A percentile compares a stretch with the other conserved stretches of the same genome.
Evolutionary conservation across 2,113 vertebrate species (phyloP).

Genomic region (Psephotus haematonotus): DNA sequence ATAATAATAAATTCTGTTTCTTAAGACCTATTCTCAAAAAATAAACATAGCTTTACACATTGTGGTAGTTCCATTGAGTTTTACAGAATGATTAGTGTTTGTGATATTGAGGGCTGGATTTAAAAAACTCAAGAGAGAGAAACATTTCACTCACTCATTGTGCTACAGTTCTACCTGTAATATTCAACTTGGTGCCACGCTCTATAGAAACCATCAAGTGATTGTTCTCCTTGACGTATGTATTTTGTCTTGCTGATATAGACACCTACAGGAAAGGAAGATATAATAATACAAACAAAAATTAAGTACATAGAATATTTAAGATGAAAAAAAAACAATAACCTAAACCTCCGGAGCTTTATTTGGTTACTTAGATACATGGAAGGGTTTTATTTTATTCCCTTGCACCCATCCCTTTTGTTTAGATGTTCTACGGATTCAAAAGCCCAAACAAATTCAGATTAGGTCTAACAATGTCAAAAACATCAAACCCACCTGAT

Average conservation of each 20-base stretch:
- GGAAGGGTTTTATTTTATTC: neutral
- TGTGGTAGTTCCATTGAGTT: neutral
- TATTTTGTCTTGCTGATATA: constrained; percentile 98
- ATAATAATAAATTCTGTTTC: neutral
- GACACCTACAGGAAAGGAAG: constrained; percentile 78
- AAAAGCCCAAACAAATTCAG: neutral
- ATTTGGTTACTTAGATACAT: neutral
- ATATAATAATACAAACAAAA: neutral
- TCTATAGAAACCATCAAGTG: constrained; percentile 97
- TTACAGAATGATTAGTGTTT: neutral
- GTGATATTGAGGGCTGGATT: neutral
- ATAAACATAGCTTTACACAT: neutral
- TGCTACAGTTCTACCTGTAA: constrained; percentile 87
- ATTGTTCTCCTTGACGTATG: constrained; percentile 96
- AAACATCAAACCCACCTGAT: neutral
- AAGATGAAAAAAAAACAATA: neutral
- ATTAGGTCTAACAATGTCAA: neutral
- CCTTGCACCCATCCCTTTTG: neutral
- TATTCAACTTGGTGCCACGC: constrained; percentile 98
- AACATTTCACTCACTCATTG: constrained; percentile 74
- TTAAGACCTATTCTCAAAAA: neutral
- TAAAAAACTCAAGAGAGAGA: constrained; percentile 50
- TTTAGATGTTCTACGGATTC: neutral
- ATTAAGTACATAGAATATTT: neutral
- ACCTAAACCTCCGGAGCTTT: neutral